These are phyloP conservation scores for Hipparchia sbordonii DNA, from an alignment of 2,888 invertebrate genomes.

Conservation along the genomic window DNA sequence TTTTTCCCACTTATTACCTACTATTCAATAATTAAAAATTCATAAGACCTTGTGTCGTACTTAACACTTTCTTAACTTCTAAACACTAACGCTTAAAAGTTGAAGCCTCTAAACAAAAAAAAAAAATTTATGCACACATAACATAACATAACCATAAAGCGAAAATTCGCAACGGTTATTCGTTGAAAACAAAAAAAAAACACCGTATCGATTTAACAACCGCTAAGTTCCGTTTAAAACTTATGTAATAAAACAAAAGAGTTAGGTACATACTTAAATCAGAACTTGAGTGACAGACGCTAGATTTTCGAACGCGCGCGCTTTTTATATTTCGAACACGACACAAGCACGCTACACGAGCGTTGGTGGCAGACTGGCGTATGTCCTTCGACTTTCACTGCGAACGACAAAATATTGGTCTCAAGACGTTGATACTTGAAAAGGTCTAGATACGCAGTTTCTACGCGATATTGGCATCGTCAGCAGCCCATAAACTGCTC, in stretches of 20 bases:
- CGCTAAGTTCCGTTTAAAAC: slow-evolving; percentile 34
- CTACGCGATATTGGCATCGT: background rate
- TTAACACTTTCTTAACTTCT: background rate
- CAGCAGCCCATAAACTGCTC: no score
- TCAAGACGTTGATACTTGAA: slow-evolving; percentile 25
- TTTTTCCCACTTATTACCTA: background rate
- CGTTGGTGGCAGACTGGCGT: slow-evolving; percentile 59
- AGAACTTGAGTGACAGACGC: slow-evolving; percentile 46
- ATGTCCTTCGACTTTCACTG: slow-evolving; percentile 79
- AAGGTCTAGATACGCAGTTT: background rate
- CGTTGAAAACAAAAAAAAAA: slow-evolving; percentile 15
- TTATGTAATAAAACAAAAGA: slow-evolving; percentile 51
- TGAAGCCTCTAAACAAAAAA: slow-evolving; percentile 37
- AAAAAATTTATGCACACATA: slow-evolving; percentile 47
- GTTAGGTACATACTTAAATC: slow-evolving; percentile 69
- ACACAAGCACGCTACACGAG: slow-evolving; percentile 45
- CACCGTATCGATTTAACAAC: slow-evolving; percentile 25
- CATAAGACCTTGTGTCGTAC: slow-evolving; percentile 18
- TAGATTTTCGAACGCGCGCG: slow-evolving; percentile 34
- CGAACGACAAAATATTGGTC: slow-evolving; percentile 55
- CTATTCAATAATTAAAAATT: slow-evolving; percentile 10
- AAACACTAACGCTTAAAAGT: slow-evolving; percentile 29
- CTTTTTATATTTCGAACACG: slow-evolving; percentile 20
- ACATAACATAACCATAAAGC: slow-evolving; percentile 24
- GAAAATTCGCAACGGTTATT: slow-evolving; percentile 51